Conservation (phyloP, 2,888 invertebrate genomes). For the Limnephilus marmoratus region DNA sequence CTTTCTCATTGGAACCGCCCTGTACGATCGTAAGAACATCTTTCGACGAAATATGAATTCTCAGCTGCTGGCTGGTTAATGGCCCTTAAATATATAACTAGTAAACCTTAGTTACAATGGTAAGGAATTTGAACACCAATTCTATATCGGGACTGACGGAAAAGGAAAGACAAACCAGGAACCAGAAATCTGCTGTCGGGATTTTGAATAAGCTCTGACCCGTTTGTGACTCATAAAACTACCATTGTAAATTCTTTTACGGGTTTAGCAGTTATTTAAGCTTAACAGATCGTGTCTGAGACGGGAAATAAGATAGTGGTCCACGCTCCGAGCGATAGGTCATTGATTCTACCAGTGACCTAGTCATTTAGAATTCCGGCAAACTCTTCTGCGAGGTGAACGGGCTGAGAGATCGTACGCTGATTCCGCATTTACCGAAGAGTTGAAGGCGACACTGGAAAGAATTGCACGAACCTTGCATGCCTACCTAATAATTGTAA, state of each 20-base stretch:
- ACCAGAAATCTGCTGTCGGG: background rate
- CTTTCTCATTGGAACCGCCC: too few species aligned
- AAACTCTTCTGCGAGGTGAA: conserved; percentile 11
- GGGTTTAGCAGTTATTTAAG: background rate
- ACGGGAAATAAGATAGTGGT: background rate
- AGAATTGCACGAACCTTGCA: background rate
- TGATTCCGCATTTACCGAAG: conserved; percentile 7
- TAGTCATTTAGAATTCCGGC: background rate
- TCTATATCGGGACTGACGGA: background rate
- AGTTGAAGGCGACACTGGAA: conserved; percentile 24
- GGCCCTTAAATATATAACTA: too few species aligned
- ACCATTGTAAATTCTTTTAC: background rate
- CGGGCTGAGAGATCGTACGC: conserved; percentile 1
- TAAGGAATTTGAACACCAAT: too few species aligned
- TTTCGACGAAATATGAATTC: too few species aligned
- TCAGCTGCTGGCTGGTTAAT: too few species aligned
- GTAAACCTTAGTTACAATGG: too few species aligned
- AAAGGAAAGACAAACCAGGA: background rate
- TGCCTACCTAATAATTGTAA: background rate
- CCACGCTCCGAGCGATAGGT: background rate
- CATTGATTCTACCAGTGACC: background rate
- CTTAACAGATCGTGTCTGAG: background rate
- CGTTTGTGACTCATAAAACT: background rate
- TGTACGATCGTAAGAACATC: too few species aligned
- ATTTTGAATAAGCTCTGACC: too few species aligned